Conservation (phyloP, 92 coral and sea anemone species). For the Phenganax stokvisi region DNA sequence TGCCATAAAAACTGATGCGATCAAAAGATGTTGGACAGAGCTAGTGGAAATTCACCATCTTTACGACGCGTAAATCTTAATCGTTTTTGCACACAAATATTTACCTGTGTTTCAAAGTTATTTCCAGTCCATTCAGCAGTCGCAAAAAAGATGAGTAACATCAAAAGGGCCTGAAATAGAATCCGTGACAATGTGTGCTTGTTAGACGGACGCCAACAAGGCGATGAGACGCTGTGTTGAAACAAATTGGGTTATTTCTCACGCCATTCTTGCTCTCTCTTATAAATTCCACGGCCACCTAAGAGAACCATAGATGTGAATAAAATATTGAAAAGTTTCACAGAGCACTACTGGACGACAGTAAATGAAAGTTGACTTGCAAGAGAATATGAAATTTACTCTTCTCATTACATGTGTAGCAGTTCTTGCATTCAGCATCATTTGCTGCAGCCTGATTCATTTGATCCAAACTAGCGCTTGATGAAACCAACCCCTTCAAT, state of each 20-base stretch:
- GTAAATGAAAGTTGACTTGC: no score
- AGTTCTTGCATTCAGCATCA: no score
- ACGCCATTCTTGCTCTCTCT: background rate
- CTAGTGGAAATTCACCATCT: no score
- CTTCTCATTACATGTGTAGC: no score
- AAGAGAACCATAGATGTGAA: background rate
- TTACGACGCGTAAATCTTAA: no score
- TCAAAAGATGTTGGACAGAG: no score
- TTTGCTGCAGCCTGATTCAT: no score
- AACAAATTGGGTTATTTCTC: conserved; percentile 9
- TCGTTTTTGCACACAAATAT: background rate
- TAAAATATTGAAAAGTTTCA: background rate
- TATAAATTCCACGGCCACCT: background rate
- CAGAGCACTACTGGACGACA: no score
- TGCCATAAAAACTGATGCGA: no score
- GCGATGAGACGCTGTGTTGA: conserved; percentile 31
- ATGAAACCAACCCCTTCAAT: no score
- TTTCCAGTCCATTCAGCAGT: background rate
- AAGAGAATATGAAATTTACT: no score
- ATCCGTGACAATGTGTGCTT: conserved; percentile 24
- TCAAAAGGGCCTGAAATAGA: conserved; percentile 12
- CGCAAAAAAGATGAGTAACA: background rate
- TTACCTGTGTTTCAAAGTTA: background rate
- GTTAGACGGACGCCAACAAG: conserved; percentile 22
- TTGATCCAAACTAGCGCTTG: no score